Evolutionary conservation across 2,113 vertebrate species (phyloP), one percentile per base, ranked within the genome.

Genomic region (Pseudorectes ferrugineus): DNA sequence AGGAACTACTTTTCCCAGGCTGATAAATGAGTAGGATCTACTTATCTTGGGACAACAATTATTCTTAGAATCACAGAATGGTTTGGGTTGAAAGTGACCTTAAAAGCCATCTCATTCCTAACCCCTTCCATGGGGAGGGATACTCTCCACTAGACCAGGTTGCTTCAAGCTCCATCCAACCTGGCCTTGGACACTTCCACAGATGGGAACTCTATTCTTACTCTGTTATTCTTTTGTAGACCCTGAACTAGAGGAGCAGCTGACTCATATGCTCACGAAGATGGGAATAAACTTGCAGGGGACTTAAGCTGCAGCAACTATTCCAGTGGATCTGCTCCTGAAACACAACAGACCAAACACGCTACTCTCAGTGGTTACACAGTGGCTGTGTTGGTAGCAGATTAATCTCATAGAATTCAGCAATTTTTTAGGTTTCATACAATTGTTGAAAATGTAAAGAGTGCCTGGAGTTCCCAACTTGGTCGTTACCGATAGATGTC

Each of bases 271-370:
- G 54, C 42, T 88, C 25, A 93, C 40, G 23, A 51, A 81, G 48
- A 55, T 4, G 16, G 76, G 33, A 75, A 68, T 29, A 57, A 75
- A 54, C 21, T 14, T 35, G 28, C 31, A 82, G 21, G 23, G 14
- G 11, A 58, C 24, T 86, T 73, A 40, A 83, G 20, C 21, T 63
- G 25, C 80, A 49, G 24, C 20, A 88, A 36, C n/a, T 68, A n/a
- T 23, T 59, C 16, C 52, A 63, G 33, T 28, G 29, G 26, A 62
- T 26, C 31, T 63, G 65, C 43, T 62, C 14, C 45, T 71, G 52
- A 57, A 77, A 58, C 35, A 15, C 46, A 15, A 5, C 0, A 3
- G 26, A 54, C 24, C 48, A 55, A 68, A n/a, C 0, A 0, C 12
- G 54, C 40, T 72, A 6, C 58, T 62, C 61, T 71, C 42, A 31